Evolutionary conservation across 2,797 vertebrate genomes (phyloP).

Genomic region (Ceyx erithaca): DNA sequence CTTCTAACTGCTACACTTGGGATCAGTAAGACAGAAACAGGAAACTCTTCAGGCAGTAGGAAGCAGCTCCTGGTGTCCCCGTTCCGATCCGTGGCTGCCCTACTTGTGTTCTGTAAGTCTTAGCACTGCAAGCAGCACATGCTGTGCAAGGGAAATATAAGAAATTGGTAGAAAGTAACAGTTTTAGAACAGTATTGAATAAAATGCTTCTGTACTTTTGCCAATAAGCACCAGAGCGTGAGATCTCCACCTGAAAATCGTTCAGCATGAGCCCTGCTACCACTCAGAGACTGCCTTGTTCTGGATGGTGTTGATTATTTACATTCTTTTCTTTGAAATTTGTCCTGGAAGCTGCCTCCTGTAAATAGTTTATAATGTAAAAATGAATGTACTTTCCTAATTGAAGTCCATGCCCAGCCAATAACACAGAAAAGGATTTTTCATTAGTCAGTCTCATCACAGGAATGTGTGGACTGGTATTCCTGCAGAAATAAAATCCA

Average conservation of each 20-base stretch:
- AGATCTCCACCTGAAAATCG: background rate
- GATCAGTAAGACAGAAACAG: background rate
- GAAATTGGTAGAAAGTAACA: background rate
- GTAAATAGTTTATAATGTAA: conserved; percentile 11
- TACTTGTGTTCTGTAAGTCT: background rate
- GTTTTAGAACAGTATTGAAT: background rate
- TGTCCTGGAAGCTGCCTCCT: conserved; percentile 23
- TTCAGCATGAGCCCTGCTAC: background rate
- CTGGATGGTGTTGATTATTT: conserved; percentile 40
- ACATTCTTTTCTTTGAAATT: conserved; percentile 37
- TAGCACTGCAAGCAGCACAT: background rate
- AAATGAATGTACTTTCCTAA: conserved; percentile 19
- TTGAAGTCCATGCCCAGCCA: background rate
- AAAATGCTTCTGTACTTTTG: background rate
- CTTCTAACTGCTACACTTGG: background rate
- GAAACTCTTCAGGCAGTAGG: background rate
- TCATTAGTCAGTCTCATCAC: background rate
- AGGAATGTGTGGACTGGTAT: background rate
- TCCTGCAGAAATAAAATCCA: background rate
- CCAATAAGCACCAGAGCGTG: background rate
- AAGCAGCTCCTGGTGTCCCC: background rate
- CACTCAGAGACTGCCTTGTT: background rate
- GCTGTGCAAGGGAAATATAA: background rate
- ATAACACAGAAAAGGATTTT: background rate
- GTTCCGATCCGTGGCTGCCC: background rate